phyloP scores from a whole-genome alignment of 2,797 vertebrate genomes.

The Paramormyrops hopkinsi region DNA sequence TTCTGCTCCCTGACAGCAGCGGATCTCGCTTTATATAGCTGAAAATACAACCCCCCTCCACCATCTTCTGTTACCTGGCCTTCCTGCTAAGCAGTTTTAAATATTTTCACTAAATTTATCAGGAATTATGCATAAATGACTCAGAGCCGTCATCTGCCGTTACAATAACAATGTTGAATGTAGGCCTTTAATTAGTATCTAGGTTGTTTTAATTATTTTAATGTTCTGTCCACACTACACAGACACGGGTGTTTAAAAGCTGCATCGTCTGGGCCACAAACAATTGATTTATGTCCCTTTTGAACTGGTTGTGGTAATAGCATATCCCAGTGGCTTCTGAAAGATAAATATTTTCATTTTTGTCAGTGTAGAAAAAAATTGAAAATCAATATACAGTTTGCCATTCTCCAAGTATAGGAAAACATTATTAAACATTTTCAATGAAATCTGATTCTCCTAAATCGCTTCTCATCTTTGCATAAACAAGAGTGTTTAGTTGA shows the following conservation, averaged over 20 bases:
- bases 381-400: conserved; percentile 37
- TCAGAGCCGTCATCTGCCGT: background rate
- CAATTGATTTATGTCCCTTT: conserved; percentile 37
- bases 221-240: background rate
- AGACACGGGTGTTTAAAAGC: background rate
- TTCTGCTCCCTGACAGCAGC: conserved; percentile 46
- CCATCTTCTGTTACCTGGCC: conserved; percentile 45
- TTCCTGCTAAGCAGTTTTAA: conserved; percentile 58
- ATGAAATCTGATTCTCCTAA: conserved; percentile 9
- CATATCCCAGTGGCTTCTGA: conserved; percentile 35
- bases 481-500: background rate
- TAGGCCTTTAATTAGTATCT: background rate
- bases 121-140: background rate
- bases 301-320: conserved; percentile 34
- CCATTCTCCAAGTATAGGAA: background rate
- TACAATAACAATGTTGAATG: background rate
- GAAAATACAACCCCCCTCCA: background rate
- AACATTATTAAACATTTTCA: conserved; percentile 1
- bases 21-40: conserved; percentile 21
- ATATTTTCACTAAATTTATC: conserved; percentile 36
- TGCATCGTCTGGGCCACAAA: conserved; percentile 35
- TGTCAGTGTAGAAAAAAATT: conserved; percentile 28
- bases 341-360: conserved; percentile 43
- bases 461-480: conserved; percentile 12
- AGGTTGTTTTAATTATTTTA: conserved; percentile 1